phyloP scores from a whole-genome alignment of 2,888 invertebrate species.

The Scelioninae gen. 1 region DNA sequence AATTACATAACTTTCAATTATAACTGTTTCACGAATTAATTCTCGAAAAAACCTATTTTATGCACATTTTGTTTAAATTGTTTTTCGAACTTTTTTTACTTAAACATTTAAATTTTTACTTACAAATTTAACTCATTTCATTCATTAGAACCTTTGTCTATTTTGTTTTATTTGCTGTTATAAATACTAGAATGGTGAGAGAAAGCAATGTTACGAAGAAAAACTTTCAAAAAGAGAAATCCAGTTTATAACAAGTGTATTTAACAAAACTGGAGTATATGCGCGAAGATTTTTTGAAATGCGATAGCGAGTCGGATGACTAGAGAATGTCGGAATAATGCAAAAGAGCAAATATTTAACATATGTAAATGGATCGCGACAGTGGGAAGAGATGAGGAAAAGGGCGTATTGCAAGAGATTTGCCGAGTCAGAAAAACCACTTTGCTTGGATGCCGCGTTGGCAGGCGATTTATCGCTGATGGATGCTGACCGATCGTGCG shows the following conservation, averaged over 20 bases:
- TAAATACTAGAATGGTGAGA: neutral
- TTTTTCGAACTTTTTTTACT: too few species aligned
- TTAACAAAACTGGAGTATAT: constrained; percentile 7
- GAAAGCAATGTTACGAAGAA: constrained; percentile 1
- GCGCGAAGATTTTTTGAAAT: constrained; percentile 17
- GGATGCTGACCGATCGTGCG: constrained; percentile 50
- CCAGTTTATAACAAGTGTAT: neutral
- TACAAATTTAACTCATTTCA: too few species aligned
- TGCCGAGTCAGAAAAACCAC: constrained; percentile 44
- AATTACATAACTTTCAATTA: neutral
- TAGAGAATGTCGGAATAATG: constrained; percentile 15
- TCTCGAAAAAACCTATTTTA: too few species aligned
- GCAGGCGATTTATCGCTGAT: constrained; percentile 48
- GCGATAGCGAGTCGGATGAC: constrained; percentile 10
- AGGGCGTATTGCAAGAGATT: constrained; percentile 29
- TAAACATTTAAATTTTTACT: too few species aligned
- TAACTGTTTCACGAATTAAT: too few species aligned
- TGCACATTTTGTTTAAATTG: too few species aligned
- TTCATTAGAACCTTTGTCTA: neutral
- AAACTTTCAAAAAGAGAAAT: neutral
- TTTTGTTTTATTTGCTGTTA: neutral
- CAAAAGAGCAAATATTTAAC: constrained; percentile 36
- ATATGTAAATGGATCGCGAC: constrained; percentile 46
- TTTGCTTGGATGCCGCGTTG: constrained; percentile 33
- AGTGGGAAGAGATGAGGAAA: constrained; percentile 17